These are phyloP conservation scores for Ectemnius continuus DNA, from an alignment of 2,888 invertebrate genomes.

Conservation along the genomic window DNA sequence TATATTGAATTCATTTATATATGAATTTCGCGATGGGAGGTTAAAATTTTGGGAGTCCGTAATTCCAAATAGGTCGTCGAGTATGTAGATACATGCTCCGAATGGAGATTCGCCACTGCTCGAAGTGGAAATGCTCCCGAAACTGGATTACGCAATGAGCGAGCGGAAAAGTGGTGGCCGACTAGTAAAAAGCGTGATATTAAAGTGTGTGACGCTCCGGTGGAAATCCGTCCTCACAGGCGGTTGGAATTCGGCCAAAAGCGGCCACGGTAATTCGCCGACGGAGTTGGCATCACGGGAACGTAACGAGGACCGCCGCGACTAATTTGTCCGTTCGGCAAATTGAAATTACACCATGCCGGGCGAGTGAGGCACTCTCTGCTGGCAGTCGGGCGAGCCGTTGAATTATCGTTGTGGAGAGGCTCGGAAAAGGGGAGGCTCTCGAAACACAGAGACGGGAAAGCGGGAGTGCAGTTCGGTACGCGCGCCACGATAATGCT, in stretches of 20 bases:
- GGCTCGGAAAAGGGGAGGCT: constrained; percentile 42
- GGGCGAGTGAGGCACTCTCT: constrained; percentile 23
- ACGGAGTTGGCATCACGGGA: constrained; percentile 36
- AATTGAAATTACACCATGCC: constrained; percentile 68
- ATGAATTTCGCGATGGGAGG: too few species aligned
- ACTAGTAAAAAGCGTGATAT: constrained; percentile 11
- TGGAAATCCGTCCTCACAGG: constrained; percentile 9
- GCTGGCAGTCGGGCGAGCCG: constrained; percentile 32
- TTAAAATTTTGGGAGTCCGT: too few species aligned
- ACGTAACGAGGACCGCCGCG: constrained; percentile 50
- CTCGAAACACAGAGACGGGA: constrained; percentile 26
- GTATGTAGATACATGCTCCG: too few species aligned
- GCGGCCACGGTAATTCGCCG: constrained; percentile 26
- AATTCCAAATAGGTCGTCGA: too few species aligned
- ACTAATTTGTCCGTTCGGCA: constrained; percentile 65
- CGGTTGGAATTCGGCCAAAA: constrained; percentile 36
- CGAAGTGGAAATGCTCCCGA: too few species aligned
- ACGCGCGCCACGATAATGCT: constrained; percentile 39
- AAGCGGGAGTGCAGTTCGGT: constrained; percentile 1
- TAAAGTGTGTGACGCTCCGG: constrained; percentile 4
- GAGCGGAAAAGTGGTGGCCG: neutral
- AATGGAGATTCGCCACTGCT: too few species aligned
- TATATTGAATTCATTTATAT: too few species aligned
- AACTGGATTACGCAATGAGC: too few species aligned
- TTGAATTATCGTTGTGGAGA: constrained; percentile 52